Conservation (phyloP, 23 tunicate species). For the Clavelina lepadiformis region DNA sequence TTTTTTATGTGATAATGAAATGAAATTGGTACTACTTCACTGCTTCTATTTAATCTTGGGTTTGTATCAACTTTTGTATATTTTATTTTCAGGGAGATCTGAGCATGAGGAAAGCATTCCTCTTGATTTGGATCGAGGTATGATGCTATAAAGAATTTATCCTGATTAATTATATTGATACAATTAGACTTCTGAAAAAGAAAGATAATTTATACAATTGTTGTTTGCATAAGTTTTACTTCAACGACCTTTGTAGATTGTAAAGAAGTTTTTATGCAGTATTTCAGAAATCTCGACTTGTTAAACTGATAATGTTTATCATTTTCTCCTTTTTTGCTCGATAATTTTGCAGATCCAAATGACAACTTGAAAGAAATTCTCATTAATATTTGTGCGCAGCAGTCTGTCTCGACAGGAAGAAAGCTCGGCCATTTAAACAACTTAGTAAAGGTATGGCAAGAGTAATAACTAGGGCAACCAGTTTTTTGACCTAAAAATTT, state of each 20-base stretch:
- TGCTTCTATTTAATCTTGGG: background rate
- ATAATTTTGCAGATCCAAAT: constrained; percentile 50
- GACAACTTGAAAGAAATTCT: constrained; percentile 49
- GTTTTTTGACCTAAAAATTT: too few species aligned
- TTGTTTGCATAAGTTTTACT: background rate
- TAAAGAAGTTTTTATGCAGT: background rate
- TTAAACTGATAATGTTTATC: background rate
- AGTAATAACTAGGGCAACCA: too few species aligned
- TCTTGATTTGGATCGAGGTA: constrained; percentile 50
- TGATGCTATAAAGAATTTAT: background rate
- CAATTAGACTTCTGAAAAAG: background rate
- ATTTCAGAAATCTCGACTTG: background rate
- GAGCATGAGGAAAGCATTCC: constrained; percentile 51
- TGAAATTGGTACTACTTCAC: too few species aligned
- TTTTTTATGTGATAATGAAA: too few species aligned
- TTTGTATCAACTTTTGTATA: background rate
- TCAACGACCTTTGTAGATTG: background rate
- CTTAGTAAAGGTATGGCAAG: constrained; percentile 48
- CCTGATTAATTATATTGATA: background rate
- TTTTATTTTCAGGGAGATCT: constrained; percentile 24
- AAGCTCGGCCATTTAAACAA: constrained; percentile 74
- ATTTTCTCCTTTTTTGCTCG: background rate
- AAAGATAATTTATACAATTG: background rate
- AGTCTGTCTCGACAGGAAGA: constrained; percentile 33
- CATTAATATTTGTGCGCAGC: constrained; percentile 27